Conservation (phyloP, 2,113 vertebrate species). For the Stomatorhinus ivindoensis region DNA sequence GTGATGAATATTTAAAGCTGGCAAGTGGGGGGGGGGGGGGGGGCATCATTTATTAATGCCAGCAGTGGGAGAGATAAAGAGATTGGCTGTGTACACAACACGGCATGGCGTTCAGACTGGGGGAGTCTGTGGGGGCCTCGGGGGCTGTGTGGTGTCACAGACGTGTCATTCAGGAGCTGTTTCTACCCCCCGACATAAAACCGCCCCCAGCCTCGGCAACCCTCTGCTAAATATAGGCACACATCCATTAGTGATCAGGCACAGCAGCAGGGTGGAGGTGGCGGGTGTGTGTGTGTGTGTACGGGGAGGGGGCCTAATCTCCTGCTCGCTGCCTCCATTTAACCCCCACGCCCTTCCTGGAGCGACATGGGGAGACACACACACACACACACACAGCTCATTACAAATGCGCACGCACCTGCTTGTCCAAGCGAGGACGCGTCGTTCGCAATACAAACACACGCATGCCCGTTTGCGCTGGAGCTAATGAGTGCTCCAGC, state of each 20-base stretch:
- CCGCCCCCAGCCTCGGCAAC: not conserved
- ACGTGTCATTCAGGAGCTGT: not conserved
- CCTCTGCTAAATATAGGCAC: conserved; percentile 34
- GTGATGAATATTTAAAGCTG: conserved; percentile 67
- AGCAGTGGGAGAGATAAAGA: conserved; percentile 47
- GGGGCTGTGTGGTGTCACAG: not conserved
- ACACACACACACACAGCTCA: conserved; percentile 23
- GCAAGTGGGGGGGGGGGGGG: conserved; percentile 44
- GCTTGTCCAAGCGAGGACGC: conserved; percentile 3
- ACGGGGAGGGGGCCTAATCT: not conserved
- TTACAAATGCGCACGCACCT: conserved; percentile 25
- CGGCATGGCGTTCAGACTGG: conserved; percentile 9
- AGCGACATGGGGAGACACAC: not conserved
- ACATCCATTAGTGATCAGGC: conserved; percentile 46
- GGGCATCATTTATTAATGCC: conserved; percentile 48
- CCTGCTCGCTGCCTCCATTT: not conserved
- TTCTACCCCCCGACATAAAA: not conserved
- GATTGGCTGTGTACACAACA: conserved; percentile 43
- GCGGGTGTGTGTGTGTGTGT: conserved; percentile 23
- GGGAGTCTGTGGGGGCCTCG: not conserved
- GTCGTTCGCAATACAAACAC: conserved; percentile 7
- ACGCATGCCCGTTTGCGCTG: not conserved
- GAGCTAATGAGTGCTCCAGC: not conserved
- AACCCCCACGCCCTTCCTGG: not conserved
- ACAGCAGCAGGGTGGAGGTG: conserved; percentile 33